Evolutionary conservation across 1,140 invertebrate genomes (phyloP).

Genomic region (Tetranychus cinnabarinus): DNA sequence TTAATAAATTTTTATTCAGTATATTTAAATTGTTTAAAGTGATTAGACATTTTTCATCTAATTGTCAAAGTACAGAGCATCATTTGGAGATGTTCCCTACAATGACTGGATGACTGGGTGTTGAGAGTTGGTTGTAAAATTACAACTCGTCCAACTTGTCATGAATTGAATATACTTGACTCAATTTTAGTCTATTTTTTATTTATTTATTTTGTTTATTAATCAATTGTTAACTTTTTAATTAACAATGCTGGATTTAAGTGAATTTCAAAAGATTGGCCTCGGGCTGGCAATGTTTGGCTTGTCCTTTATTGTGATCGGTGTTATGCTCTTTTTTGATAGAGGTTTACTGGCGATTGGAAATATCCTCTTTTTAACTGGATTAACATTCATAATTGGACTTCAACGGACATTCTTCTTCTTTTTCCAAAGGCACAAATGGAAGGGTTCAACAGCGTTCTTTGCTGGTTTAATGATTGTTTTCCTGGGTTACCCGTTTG

Average conservation of each 20-base stretch:
- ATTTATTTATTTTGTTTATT: background rate
- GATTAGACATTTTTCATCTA: too few species aligned
- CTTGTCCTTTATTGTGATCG: conserved; percentile 79
- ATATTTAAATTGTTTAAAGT: too few species aligned
- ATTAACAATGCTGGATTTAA: background rate
- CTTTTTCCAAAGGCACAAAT: conserved; percentile 93
- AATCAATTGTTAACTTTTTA: background rate
- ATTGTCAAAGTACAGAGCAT: too few species aligned
- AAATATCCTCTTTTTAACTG: conserved; percentile 88
- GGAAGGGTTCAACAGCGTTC: conserved; percentile 72
- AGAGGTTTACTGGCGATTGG: conserved; percentile 92
- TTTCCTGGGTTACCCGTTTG: conserved; percentile 77
- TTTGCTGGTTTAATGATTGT: conserved; percentile 85
- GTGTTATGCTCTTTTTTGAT: conserved; percentile 83
- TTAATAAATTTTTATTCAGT: too few species aligned
- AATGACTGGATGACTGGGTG: too few species aligned
- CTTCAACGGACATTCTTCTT: conserved; percentile 83
- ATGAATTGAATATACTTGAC: too few species aligned
- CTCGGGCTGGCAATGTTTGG: conserved; percentile 90
- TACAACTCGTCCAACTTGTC: too few species aligned
- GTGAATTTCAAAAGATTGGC: conserved; percentile 37
- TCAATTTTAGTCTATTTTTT: background rate
- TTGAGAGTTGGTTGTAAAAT: too few species aligned
- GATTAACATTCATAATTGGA: conserved; percentile 86
- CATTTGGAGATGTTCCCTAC: too few species aligned